phyloP scores from a whole-genome alignment of 2,113 vertebrate genomes.

The Syngnathus floridae region DNA sequence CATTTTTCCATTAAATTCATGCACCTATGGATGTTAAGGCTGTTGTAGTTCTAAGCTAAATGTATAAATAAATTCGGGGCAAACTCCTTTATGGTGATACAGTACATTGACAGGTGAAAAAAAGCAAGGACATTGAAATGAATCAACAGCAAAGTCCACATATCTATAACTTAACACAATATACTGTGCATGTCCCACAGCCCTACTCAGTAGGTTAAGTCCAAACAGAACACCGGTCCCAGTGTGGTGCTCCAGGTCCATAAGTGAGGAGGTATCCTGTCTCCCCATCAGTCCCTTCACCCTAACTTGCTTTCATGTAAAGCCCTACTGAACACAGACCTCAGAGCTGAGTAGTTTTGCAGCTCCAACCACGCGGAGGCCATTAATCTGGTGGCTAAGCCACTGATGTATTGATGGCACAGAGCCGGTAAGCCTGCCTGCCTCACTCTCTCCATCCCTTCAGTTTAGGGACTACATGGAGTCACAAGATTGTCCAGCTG shows the following conservation, averaged over 20 bases:
- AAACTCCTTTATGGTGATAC: not conserved
- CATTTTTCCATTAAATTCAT: not conserved
- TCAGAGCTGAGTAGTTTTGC: conserved; percentile 62
- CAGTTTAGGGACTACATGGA: conserved; percentile 50
- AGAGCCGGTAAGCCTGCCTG: conserved; percentile 61
- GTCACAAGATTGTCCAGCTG: conserved; percentile 36
- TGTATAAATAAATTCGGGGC: conserved; percentile 7
- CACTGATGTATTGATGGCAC: conserved; percentile 70
- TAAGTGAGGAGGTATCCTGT: conserved; percentile 30
- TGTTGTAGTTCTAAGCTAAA: conserved; percentile 12
- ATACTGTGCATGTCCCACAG: conserved; percentile 54
- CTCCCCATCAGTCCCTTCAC: conserved; percentile 46
- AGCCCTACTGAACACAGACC: conserved; percentile 53
- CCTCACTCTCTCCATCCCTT: conserved; percentile 60
- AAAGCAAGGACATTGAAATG: conserved; percentile 22
- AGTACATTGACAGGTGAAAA: conserved; percentile 1
- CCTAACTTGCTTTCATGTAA: conserved; percentile 49
- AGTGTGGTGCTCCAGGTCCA: conserved; percentile 49
- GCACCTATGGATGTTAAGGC: not conserved
- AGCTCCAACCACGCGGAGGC: conserved; percentile 64
- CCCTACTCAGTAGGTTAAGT: conserved; percentile 52
- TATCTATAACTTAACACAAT: conserved; percentile 52
- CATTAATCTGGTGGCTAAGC: conserved; percentile 72
- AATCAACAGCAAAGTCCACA: conserved; percentile 44
- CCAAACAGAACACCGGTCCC: conserved; percentile 57